A percentile compares a stretch with the other conserved stretches of the same genome.
These are phyloP conservation scores for Premnoplex brunnescens DNA, from an alignment of 2,797 vertebrate genomes.

Conservation along the genomic window DNA sequence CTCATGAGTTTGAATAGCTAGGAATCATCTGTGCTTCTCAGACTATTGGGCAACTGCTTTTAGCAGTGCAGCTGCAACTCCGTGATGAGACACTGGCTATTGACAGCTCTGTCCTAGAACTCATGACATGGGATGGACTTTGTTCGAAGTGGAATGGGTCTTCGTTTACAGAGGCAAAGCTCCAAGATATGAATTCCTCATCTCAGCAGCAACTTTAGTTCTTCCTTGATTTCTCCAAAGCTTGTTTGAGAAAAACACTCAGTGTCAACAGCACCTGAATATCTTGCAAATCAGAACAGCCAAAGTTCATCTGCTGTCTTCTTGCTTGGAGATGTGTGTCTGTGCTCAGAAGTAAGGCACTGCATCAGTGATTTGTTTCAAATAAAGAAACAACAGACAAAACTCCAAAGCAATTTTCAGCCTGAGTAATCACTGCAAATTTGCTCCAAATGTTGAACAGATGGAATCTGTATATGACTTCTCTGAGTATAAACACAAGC, in stretches of 20 bases:
- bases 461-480: slow-evolving; percentile 54
- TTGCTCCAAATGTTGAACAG: slow-evolving; percentile 65
- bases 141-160: neutral
- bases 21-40: neutral
- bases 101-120: neutral
- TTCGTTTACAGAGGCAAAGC: neutral
- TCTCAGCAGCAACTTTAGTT: neutral
- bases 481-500: slow-evolving; percentile 46
- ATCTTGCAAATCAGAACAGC: slow-evolving; percentile 14
- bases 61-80: neutral
- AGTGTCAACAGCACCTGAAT: neutral
- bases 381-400: slow-evolving; percentile 37
- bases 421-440: slow-evolving; percentile 52
- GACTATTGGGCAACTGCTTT: neutral
- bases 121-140: neutral
- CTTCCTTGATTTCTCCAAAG: neutral
- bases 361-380: slow-evolving; percentile 18
- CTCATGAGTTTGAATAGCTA: neutral
- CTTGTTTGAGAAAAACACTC: neutral
- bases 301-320: slow-evolving; percentile 42
- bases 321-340: neutral
- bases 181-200: neutral
- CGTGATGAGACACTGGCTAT: neutral
- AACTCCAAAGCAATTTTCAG: slow-evolving; percentile 65
- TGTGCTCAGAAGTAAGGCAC: neutral